phyloP scores from a whole-genome alignment of 2,113 vertebrate species.

The Protobothrops mucrosquamatus region DNA sequence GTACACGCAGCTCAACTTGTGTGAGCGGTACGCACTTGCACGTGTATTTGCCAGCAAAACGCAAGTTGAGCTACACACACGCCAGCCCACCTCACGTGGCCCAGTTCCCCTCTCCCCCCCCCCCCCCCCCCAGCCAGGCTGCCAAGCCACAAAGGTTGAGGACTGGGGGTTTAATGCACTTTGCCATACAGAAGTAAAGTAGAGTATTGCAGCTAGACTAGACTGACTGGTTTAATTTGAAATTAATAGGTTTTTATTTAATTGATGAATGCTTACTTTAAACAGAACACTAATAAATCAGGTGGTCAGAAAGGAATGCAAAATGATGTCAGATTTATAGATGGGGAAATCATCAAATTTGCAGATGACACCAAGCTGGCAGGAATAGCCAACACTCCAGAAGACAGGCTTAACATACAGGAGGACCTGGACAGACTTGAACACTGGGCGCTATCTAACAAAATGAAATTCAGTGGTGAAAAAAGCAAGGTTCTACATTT shows the following conservation, averaged over 20 bases:
- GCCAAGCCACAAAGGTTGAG: neutral
- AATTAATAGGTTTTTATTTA: neutral
- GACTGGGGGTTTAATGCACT: neutral
- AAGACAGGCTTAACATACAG: too few species aligned
- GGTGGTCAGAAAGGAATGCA: neutral
- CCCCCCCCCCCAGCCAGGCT: too few species aligned
- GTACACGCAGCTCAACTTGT: neutral
- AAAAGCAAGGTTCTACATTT: too few species aligned
- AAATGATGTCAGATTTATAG: neutral
- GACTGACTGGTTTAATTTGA: neutral
- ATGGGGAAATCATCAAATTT: too few species aligned
- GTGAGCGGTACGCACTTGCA: neutral
- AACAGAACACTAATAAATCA: neutral
- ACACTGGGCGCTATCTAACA: too few species aligned
- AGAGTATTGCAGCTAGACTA: neutral
- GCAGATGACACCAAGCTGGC: too few species aligned
- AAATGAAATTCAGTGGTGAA: too few species aligned
- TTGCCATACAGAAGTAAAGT: neutral
- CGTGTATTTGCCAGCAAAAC: too few species aligned
- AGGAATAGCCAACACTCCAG: too few species aligned
- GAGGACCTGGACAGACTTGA: too few species aligned
- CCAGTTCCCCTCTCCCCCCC: neutral
- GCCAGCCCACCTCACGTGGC: too few species aligned
- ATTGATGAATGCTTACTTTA: neutral
- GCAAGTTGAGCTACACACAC: neutral